Base-by-base conservation (phyloP, 2,888 invertebrate species). In the Omphaloscelis lunosa region DNA sequence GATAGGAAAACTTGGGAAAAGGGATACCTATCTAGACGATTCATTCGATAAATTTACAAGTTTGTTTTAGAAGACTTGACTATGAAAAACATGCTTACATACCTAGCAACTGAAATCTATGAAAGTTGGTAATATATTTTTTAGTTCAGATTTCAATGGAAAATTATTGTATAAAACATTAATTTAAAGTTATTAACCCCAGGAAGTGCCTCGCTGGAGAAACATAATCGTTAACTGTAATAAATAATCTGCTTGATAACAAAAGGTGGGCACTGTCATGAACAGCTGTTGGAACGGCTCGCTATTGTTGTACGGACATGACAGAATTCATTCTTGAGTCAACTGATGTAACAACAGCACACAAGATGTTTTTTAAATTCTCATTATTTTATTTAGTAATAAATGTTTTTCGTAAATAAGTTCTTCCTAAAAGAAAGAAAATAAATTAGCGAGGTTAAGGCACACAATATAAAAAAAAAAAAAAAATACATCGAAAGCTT, bases 261-360 rank as follows among this genome's bases (percentile, higher is more conserved):
- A 82, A 77, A 74, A 79, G 79, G 78, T 82, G 68, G 65, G 67
- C n/a, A 51, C 69, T 71, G 83, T 83, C 86, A 73, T 70, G 59
- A 73, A 69, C 85, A 83, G 70, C 62, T 85, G 85, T 65, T 61
- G 61, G 72, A 53, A 65, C 56, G 41, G 59, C n/a, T 83, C 41
- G 56, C 65, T 51, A 72, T 85, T 83, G 85, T 85, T 75, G 77
- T 53, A 11, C 11, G 51, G 51, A 68, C 65, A 68, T 73, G 80
- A 77, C 72, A 71, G 72, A 72, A 82, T 73, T 71, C 23, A 63
- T 74, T 63, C 59, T 72, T n/a, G 59, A 51, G 77, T 78, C 53
- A 69, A 73, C 23, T 66, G 58, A 34, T 51, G 56, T 15, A 78
- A 68, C 74, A 69, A 70, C 17, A 77, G 61, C 53, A 66, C 20